These are phyloP conservation scores for Hassar affinis DNA, from an alignment of 2,113 vertebrate genomes.

Conservation along the genomic window DNA sequence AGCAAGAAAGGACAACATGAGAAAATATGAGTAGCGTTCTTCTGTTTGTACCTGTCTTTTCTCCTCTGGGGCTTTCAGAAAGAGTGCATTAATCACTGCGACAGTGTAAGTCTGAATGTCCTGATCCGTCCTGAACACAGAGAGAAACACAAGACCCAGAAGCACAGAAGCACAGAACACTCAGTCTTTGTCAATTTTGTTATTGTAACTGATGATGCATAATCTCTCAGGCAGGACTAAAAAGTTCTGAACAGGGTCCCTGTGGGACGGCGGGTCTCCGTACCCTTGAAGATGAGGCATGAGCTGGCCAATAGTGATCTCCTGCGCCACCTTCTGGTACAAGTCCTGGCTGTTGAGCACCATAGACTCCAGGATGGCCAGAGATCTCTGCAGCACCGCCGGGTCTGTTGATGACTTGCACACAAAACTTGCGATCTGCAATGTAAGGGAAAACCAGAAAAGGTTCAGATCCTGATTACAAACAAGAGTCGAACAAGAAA, in stretches of 20 bases:
- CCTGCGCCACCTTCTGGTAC: constrained; percentile 98
- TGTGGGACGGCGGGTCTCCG: constrained; percentile 45
- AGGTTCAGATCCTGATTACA: not conserved
- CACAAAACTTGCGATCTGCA: constrained; percentile 92
- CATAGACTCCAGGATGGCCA: constrained; percentile 98
- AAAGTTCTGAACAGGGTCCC: constrained; percentile 1
- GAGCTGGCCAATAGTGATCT: constrained; percentile 98
- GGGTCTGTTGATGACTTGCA: constrained; percentile 92
- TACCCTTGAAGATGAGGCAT: constrained; percentile 96
- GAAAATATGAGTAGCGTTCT: constrained; percentile 22
- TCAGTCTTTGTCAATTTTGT: constrained; percentile 7
- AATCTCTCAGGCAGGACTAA: not conserved
- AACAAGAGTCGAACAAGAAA: too few species aligned
- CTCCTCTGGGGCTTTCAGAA: constrained; percentile 95
- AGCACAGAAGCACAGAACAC: not conserved
- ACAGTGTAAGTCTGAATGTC: constrained; percentile 98
- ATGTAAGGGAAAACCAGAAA: not conserved
- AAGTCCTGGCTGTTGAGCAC: constrained; percentile 97
- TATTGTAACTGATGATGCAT: constrained; percentile 22
- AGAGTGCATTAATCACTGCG: constrained; percentile 96
- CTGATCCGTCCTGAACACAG: constrained; percentile 83
- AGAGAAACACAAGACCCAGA: constrained; percentile 8
- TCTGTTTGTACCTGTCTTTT: constrained; percentile 87
- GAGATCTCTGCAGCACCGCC: constrained; percentile 89
- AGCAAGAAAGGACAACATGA: not conserved